A percentile compares a stretch with the other conserved stretches of the same genome.
Conservation (phyloP, 2,888 invertebrate species). For the Heliconius ethilla region DNA sequence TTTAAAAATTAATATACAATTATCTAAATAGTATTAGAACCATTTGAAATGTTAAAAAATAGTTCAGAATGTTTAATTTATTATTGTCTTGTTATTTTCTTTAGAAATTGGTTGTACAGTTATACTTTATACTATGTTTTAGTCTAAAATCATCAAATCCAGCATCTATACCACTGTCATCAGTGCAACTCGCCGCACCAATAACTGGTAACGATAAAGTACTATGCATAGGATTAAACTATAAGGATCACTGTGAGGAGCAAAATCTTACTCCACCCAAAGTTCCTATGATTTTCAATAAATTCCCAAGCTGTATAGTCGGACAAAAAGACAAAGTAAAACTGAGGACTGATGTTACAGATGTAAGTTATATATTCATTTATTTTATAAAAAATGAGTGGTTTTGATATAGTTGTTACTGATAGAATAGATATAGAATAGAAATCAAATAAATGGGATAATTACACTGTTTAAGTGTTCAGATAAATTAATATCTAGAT, state of each 20-base stretch:
- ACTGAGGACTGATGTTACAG: conserved; percentile 63
- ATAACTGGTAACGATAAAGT: conserved; percentile 91
- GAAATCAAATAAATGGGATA: no score
- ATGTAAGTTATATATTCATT: conserved; percentile 52
- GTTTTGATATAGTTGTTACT: no score
- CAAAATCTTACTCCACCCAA: conserved; percentile 87
- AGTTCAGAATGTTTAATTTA: no score
- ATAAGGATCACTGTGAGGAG: conserved; percentile 92
- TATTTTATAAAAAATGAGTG: no score
- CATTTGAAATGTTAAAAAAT: no score
- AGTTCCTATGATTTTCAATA: conserved; percentile 93
- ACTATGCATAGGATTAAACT: conserved; percentile 92
- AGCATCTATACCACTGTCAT: conserved; percentile 62
- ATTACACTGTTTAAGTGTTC: no score
- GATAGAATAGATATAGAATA: no score
- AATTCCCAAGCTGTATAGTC: conserved; percentile 89
- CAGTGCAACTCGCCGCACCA: conserved; percentile 86
- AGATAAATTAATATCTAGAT: no score
- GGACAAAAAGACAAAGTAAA: conserved; percentile 87
- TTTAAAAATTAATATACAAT: no score
- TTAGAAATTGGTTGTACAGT: background rate
- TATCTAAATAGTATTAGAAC: no score
- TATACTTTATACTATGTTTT: background rate
- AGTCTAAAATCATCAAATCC: conserved; percentile 45
- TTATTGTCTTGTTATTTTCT: background rate